These are phyloP conservation scores for Mesocentrotus franciscanus DNA, from an alignment of 53 echinoderm and acorn worm genomes.

Conservation along the genomic window DNA sequence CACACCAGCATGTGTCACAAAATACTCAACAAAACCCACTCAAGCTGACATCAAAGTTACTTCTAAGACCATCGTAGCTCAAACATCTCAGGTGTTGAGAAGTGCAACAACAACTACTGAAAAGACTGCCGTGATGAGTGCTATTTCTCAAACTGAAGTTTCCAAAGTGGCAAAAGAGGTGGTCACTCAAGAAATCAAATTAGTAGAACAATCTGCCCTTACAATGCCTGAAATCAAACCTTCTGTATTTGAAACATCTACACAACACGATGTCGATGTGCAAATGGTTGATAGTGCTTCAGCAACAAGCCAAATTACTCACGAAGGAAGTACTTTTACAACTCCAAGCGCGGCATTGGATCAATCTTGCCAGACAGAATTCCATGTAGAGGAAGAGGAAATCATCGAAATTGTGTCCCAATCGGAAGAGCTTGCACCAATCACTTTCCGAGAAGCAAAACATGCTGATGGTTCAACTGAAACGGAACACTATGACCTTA, in stretches of 20 bases:
- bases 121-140: not conserved
- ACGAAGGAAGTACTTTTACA: slow-evolving; percentile 58
- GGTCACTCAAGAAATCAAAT: slow-evolving; percentile 19
- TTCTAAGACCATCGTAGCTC: not conserved
- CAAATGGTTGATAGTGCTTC: slow-evolving; percentile 51
- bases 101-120: slow-evolving; percentile 22
- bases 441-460: slow-evolving; percentile 48
- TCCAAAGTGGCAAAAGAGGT: not conserved
- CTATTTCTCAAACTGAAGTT: slow-evolving; percentile 25
- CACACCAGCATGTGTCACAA: slow-evolving; percentile 41
- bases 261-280: slow-evolving; percentile 31
- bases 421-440: slow-evolving; percentile 61
- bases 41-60: slow-evolving; percentile 63
- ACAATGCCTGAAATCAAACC: slow-evolving; percentile 50
- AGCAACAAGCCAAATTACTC: slow-evolving; percentile 18
- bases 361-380: slow-evolving; percentile 61
- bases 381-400: slow-evolving; percentile 62
- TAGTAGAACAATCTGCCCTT: not conserved
- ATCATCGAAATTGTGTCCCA: slow-evolving; percentile 52
- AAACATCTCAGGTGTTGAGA: not conserved
- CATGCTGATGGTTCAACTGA: slow-evolving; percentile 46
- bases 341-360: not conserved
- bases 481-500: not conserved
- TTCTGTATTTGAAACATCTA: slow-evolving; percentile 54
- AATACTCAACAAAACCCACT: slow-evolving; percentile 49